Conservation (phyloP, 2,888 invertebrate species). For the Selenia dentaria region DNA sequence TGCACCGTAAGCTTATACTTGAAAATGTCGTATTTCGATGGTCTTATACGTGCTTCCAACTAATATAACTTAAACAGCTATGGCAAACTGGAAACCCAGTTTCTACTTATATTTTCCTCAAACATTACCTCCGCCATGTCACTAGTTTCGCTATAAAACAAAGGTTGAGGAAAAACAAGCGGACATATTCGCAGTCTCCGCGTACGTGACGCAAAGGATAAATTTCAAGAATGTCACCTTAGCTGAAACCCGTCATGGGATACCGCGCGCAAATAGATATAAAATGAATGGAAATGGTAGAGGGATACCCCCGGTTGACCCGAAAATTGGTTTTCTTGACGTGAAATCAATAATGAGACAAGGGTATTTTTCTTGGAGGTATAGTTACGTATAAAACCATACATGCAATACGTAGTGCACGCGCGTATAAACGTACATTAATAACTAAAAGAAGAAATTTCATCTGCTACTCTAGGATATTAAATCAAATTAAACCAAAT, state of each 20-base stretch:
- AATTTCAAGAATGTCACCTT: constrained; percentile 28
- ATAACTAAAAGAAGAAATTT: no score
- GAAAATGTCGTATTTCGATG: no score
- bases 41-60: no score
- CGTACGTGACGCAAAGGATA: constrained; percentile 29
- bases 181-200: constrained; percentile 18
- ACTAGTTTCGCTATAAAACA: constrained; percentile 24
- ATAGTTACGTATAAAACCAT: no score
- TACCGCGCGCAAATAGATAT: constrained; percentile 32
- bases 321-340: constrained; percentile 31
- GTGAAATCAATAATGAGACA: constrained; percentile 29
- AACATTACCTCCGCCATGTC: constrained; percentile 19
- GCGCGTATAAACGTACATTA: no score
- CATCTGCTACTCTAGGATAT: no score
- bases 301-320: constrained; percentile 30
- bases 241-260: constrained; percentile 20
- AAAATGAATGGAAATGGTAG: constrained; percentile 30
- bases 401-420: no score
- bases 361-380: constrained; percentile 12
- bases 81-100: constrained; percentile 10
- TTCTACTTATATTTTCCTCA: constrained; percentile 20
- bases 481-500: no score
- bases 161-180: constrained; percentile 26
- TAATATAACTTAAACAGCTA: no score
- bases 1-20: no score